Percentiles rank a stretch among this genome's conserved stretches.
Conservation (phyloP, 1,140 invertebrate species). For the Nixonia krombeini region DNA sequence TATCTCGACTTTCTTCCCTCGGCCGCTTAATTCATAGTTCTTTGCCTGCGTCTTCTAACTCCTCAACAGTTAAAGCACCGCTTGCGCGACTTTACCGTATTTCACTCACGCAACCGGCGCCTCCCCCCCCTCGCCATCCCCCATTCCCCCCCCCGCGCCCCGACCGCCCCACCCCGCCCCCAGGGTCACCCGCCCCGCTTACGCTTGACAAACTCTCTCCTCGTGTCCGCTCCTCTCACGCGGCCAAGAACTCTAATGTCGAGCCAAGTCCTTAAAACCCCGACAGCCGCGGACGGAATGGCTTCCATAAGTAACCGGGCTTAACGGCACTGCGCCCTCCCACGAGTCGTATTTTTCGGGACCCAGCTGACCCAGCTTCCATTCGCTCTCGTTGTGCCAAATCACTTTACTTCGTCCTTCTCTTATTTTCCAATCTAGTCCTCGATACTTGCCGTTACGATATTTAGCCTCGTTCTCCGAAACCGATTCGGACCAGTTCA, state of each 20-base stretch:
- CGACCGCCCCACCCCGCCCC: too few relatives aligned
- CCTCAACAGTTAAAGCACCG: background rate
- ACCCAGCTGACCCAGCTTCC: too few relatives aligned
- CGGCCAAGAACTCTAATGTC: slow-evolving; percentile 64
- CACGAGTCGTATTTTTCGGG: slow-evolving; percentile 63
- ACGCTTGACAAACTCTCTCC: slow-evolving; percentile 22
- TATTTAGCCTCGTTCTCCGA: too few relatives aligned
- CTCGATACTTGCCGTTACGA: too few relatives aligned
- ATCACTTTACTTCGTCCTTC: too few relatives aligned
- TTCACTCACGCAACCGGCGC: slow-evolving; percentile 30
- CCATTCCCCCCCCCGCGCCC: slow-evolving; percentile 12
- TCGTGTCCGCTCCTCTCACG: slow-evolving; percentile 19
- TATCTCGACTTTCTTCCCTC: too few relatives aligned
- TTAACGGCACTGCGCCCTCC: slow-evolving; percentile 59
- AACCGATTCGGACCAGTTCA: too few relatives aligned
- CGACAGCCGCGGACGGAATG: slow-evolving; percentile 62
- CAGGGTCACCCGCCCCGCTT: slow-evolving; percentile 25
- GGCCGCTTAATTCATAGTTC: too few relatives aligned
- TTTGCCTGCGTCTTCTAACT: too few relatives aligned
- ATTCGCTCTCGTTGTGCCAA: too few relatives aligned
- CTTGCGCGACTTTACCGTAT: background rate
- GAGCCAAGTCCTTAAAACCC: slow-evolving; percentile 70
- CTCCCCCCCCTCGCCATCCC: background rate
- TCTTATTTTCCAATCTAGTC: too few relatives aligned
- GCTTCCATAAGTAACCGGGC: slow-evolving; percentile 69